Percentiles rank a stretch among this genome's conserved stretches.
phyloP scores from a whole-genome alignment of 2,113 vertebrate genomes.

The Myotis brandtii region DNA sequence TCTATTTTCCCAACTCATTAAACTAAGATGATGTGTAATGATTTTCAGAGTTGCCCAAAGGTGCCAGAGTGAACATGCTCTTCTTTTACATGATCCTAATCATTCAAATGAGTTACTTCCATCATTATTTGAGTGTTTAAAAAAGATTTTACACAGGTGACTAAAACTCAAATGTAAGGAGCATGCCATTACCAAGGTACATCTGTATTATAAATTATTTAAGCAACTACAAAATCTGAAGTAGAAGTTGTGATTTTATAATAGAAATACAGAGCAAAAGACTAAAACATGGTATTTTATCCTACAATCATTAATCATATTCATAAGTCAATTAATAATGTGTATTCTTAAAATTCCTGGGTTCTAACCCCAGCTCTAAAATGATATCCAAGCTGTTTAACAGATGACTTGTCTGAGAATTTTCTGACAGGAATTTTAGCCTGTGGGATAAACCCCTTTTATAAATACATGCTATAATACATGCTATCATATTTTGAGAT shows the following conservation, averaged over 20 bases:
- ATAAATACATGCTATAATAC: not conserved
- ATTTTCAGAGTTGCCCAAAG: constrained; percentile 46
- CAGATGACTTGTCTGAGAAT: not conserved
- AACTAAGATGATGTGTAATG: constrained; percentile 50
- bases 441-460: not conserved
- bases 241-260: not conserved
- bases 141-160: constrained; percentile 54
- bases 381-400: constrained; percentile 5
- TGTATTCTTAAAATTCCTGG: not conserved
- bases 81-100: not conserved
- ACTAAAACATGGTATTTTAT: constrained; percentile 1
- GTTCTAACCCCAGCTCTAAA: not conserved
- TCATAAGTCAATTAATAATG: constrained; percentile 10
- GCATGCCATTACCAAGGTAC: not conserved
- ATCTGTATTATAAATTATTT: constrained; percentile 44
- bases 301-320: not conserved
- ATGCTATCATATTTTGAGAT: not conserved
- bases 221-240: not conserved
- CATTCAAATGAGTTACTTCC: constrained; percentile 36
- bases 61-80: not conserved
- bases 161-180: constrained; percentile 20
- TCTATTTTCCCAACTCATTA: constrained; percentile 62
- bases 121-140: constrained; percentile 37
- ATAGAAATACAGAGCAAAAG: constrained; percentile 11
- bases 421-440: constrained; percentile 40